A percentile compares a stretch with the other conserved stretches of the same genome.
Conservation (phyloP, 2,797 vertebrate species). For the Coranthus polyacanthus region DNA sequence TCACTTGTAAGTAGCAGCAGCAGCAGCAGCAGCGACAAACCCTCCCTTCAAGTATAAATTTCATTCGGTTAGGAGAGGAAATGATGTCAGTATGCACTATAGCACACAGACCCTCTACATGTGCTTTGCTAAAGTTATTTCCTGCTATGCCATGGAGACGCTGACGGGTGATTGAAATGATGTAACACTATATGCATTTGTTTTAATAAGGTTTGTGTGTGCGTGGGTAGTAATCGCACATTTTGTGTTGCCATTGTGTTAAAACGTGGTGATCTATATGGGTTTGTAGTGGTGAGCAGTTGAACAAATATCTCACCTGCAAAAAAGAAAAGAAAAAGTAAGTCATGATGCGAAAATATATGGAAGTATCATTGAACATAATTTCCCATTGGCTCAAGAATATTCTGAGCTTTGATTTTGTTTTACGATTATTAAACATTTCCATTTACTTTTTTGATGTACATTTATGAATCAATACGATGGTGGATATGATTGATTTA, state of each 20-base stretch:
- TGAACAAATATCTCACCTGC: slow-evolving; percentile 19
- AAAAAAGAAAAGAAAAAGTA: not conserved
- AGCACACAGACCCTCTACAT: slow-evolving; percentile 14
- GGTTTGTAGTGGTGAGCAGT: slow-evolving; percentile 41
- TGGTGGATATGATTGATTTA: too few species aligned
- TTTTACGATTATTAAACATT: too few species aligned
- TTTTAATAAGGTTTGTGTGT: not conserved
- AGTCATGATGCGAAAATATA: too few species aligned
- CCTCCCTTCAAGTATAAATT: not conserved
- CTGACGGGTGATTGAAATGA: slow-evolving; percentile 18
- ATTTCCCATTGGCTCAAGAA: too few species aligned
- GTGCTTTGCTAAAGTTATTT: slow-evolving; percentile 37
- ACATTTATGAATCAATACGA: too few species aligned
- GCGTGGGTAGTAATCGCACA: slow-evolving; percentile 7
- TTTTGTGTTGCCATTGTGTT: slow-evolving; percentile 33
- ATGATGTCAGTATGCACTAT: slow-evolving; percentile 40
- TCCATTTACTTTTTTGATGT: too few species aligned
- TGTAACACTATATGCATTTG: slow-evolving; percentile 11
- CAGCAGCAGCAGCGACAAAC: not conserved
- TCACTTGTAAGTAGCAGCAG: not conserved
- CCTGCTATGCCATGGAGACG: slow-evolving; percentile 6
- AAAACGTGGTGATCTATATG: slow-evolving; percentile 25
- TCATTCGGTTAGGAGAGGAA: slow-evolving; percentile 33
- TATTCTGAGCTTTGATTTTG: too few species aligned
- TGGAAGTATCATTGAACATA: too few species aligned